phyloP scores from a whole-genome alignment of 2,888 invertebrate species.

The Drymonia ruficornis region DNA sequence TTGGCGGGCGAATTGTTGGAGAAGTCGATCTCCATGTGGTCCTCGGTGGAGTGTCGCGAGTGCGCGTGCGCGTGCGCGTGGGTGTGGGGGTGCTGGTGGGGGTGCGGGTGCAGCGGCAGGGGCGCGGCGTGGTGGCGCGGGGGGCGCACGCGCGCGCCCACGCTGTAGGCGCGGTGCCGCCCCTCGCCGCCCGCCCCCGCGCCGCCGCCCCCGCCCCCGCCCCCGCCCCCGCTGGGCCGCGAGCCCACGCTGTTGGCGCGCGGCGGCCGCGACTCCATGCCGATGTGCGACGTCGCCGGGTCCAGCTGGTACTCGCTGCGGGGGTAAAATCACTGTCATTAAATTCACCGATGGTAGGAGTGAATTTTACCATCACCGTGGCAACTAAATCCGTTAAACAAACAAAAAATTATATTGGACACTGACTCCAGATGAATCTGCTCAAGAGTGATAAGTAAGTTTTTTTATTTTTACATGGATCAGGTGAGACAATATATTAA shows the following conservation, averaged over 20 bases:
- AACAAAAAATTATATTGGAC: no score
- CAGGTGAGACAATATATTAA: no score
- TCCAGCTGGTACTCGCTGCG: constrained; percentile 90
- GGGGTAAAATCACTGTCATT: neutral
- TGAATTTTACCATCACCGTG: no score
- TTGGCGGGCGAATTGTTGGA: constrained; percentile 59
- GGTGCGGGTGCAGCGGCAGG: constrained; percentile 41
- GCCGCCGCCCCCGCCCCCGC: constrained; percentile 54
- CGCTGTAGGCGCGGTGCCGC: constrained; percentile 84
- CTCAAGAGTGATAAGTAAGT: no score
- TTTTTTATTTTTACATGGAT: no score
- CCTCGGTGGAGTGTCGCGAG: constrained; percentile 83
- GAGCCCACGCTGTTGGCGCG: constrained; percentile 79
- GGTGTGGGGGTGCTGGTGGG: constrained; percentile 12
- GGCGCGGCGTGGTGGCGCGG: constrained; percentile 90
- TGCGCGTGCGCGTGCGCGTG: constrained; percentile 29
- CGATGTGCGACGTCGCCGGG: constrained; percentile 91
- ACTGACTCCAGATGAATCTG: no score
- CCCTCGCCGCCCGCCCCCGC: constrained; percentile 48
- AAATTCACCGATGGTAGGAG: no score
- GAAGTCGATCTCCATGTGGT: constrained; percentile 91
- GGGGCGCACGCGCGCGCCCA: constrained; percentile 50
- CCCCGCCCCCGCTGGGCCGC: constrained; percentile 38
- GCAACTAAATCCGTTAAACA: no score
- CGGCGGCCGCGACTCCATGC: constrained; percentile 81